A percentile compares a stretch with the other conserved stretches of the same genome.
Conservation (phyloP, 37 sponge, comb jelly and placozoan species). For the Oopsacas minuta region DNA sequence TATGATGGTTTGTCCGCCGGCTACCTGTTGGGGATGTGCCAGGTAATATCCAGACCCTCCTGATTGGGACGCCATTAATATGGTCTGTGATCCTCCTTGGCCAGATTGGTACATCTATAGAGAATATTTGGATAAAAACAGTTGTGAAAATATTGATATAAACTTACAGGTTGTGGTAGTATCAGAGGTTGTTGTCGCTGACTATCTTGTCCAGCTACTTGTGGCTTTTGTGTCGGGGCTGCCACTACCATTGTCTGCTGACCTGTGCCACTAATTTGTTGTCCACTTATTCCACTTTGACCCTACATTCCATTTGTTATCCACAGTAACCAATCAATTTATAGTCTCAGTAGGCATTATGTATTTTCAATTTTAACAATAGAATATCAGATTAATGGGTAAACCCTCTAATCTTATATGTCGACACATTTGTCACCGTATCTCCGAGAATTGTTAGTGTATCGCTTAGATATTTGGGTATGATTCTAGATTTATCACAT, state of each 20-base stretch:
- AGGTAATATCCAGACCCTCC: neutral
- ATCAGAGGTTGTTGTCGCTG: neutral
- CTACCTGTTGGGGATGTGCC: neutral
- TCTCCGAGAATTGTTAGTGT: no score
- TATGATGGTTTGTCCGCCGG: neutral
- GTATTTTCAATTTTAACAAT: no score
- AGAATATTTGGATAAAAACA: neutral
- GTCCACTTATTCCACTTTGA: neutral
- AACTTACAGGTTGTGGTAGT: neutral
- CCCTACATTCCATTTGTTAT: no score
- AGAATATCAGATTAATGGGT: no score
- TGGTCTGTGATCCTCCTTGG: neutral
- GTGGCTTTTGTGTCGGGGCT: neutral
- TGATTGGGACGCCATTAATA: neutral
- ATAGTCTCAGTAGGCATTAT: no score
- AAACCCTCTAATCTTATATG: no score
- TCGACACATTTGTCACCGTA: no score
- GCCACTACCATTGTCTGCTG: neutral
- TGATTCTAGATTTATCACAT: no score
- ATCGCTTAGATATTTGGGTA: no score
- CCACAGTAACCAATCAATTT: no score
- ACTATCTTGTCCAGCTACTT: neutral
- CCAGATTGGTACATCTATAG: neutral
- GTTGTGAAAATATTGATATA: neutral
- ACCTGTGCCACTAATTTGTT: neutral